These are phyloP conservation scores for Schizopygopsis malacanthus DNA, from an alignment of 2,797 vertebrate genomes.

Conservation along the genomic window DNA sequence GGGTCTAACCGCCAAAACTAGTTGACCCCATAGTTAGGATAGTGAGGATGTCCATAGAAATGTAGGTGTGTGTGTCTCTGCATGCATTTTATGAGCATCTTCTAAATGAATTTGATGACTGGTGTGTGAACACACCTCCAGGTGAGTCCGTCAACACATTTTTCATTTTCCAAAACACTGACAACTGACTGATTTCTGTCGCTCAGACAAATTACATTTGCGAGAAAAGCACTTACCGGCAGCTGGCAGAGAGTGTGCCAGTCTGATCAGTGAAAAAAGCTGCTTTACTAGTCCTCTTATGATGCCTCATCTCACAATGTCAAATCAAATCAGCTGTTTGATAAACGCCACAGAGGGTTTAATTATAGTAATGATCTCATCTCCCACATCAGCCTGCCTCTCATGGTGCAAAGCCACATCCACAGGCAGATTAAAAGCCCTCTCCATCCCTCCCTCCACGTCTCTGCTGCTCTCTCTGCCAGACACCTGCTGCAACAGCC, in stretches of 20 bases:
- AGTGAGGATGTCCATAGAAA: neutral
- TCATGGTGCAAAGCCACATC: constrained; percentile 37
- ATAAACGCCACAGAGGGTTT: constrained; percentile 61
- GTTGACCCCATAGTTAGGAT: neutral
- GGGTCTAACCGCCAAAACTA: neutral
- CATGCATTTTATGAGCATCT: neutral
- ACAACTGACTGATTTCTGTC: constrained; percentile 38
- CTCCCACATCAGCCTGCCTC: constrained; percentile 48
- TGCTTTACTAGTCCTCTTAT: constrained; percentile 43
- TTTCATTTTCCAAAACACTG: constrained; percentile 29
- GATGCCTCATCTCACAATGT: constrained; percentile 55
- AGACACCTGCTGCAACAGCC: constrained; percentile 23
- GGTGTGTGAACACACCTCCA: constrained; percentile 24
- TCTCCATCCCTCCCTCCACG: neutral
- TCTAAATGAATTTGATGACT: neutral
- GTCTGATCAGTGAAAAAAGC: constrained; percentile 56
- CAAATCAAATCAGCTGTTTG: constrained; percentile 58
- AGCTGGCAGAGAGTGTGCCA: constrained; percentile 25
- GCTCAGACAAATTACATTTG: constrained; percentile 53
- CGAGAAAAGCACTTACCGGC: constrained; percentile 38
- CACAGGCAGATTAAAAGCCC: constrained; percentile 49
- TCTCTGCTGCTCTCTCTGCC: constrained; percentile 31
- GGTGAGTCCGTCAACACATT: neutral
- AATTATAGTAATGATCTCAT: constrained; percentile 62
- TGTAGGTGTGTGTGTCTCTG: neutral